Conservation (phyloP, 2,797 vertebrate genomes). For the Fringilla coelebs region DNA sequence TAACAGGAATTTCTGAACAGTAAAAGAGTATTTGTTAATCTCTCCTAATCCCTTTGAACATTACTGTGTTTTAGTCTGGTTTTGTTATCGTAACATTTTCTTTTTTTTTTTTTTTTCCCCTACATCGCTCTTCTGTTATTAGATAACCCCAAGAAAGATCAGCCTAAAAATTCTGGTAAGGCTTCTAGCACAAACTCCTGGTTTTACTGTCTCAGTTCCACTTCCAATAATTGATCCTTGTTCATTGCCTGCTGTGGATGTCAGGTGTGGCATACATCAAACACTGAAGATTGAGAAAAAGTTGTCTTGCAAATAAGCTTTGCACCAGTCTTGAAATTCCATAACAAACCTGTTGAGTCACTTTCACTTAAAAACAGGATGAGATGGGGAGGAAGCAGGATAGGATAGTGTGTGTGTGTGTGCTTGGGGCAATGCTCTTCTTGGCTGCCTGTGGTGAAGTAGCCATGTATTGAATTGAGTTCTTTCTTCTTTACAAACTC, state of each 20-base stretch:
- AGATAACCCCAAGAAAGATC: conserved; percentile 4
- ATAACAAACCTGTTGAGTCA: background rate
- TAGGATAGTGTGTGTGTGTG: background rate
- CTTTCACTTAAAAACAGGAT: background rate
- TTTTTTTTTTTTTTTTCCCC: background rate
- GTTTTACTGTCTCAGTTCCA: background rate
- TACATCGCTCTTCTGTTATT: background rate
- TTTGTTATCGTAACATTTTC: background rate
- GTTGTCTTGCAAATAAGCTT: background rate
- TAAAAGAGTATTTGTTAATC: background rate
- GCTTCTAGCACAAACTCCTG: background rate
- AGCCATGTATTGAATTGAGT: background rate
- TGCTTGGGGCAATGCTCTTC: background rate
- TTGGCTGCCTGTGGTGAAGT: background rate
- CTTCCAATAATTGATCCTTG: background rate
- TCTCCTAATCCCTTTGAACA: background rate
- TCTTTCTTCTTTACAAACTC: background rate
- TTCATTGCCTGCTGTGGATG: background rate
- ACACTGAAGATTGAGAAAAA: background rate
- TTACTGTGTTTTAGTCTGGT: background rate
- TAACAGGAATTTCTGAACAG: conserved; percentile 1
- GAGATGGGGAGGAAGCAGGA: background rate
- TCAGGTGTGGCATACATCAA: background rate
- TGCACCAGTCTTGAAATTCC: background rate
- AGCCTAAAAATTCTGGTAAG: conserved; percentile 28